Percentiles rank a stretch among this genome's conserved stretches.
Conservation (phyloP, 2,888 invertebrate genomes). For the Noctua janthe region DNA sequence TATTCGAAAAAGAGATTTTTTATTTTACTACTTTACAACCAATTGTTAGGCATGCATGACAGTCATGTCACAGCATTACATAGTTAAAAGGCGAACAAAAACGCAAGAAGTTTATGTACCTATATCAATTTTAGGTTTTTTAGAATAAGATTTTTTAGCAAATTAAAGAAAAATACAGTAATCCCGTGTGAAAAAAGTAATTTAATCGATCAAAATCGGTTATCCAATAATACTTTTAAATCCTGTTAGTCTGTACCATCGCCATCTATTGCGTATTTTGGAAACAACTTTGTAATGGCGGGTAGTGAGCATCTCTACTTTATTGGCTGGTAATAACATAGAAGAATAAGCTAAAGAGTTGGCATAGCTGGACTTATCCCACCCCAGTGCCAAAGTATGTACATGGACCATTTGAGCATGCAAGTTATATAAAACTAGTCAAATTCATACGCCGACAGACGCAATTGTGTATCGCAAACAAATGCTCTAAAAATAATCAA, state of each 20-base stretch:
- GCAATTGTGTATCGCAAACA: neutral
- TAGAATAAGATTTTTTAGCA: too few relatives aligned
- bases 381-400: neutral
- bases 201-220: neutral
- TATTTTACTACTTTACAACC: too few relatives aligned
- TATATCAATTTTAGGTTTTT: too few relatives aligned
- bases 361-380: neutral
- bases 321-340: neutral
- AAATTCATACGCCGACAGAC: neutral
- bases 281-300: neutral
- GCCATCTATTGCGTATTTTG: constrained; percentile 7
- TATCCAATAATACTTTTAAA: neutral
- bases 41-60: too few relatives aligned
- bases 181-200: neutral
- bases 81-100: too few relatives aligned
- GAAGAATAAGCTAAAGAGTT: neutral
- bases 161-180: too few relatives aligned
- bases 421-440: neutral
- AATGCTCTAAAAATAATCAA: neutral
- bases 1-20: too few relatives aligned
- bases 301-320: neutral
- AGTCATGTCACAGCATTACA: too few relatives aligned
- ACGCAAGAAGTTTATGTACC: too few relatives aligned
- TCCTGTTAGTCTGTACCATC: neutral
- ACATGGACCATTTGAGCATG: neutral